Conservation (phyloP, 1,140 invertebrate genomes). For the Camponotus pennsylvanicus region DNA sequence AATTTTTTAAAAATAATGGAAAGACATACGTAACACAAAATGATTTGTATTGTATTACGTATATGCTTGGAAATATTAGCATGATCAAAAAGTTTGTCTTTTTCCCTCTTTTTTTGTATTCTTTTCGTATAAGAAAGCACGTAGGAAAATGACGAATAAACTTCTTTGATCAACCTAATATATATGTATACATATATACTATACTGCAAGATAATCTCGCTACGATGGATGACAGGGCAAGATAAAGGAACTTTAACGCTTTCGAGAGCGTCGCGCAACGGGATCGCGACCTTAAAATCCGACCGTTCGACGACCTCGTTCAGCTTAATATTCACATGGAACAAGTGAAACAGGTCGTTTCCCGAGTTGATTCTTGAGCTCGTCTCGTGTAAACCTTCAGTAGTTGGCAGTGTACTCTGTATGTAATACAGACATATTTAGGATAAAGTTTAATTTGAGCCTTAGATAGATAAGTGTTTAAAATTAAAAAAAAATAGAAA, state of each 20-base stretch:
- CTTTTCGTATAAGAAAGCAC: background rate
- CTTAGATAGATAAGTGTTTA: too few relatives aligned
- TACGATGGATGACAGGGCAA: constrained; percentile 56
- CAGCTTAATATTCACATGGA: constrained; percentile 18
- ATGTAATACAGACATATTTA: constrained; percentile 51
- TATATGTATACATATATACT: background rate
- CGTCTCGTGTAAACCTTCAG: constrained; percentile 87
- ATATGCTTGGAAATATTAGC: background rate
- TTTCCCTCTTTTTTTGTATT: background rate
- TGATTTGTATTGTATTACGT: background rate
- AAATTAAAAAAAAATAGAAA: too few relatives aligned
- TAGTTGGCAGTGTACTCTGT: constrained; percentile 87
- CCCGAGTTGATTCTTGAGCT: constrained; percentile 62
- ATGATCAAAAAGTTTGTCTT: background rate
- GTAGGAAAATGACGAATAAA: background rate
- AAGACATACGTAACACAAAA: background rate
- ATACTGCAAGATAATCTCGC: background rate
- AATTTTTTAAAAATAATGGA: background rate
- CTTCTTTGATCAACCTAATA: background rate
- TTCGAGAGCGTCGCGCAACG: constrained; percentile 6
- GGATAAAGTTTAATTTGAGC: too few relatives aligned
- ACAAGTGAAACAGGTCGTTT: constrained; percentile 59
- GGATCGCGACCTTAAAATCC: background rate
- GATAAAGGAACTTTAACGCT: constrained; percentile 66
- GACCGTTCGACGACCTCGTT: background rate